Base-by-base conservation (phyloP, 2,113 vertebrate genomes). In the Muntiacus reevesi region DNA sequence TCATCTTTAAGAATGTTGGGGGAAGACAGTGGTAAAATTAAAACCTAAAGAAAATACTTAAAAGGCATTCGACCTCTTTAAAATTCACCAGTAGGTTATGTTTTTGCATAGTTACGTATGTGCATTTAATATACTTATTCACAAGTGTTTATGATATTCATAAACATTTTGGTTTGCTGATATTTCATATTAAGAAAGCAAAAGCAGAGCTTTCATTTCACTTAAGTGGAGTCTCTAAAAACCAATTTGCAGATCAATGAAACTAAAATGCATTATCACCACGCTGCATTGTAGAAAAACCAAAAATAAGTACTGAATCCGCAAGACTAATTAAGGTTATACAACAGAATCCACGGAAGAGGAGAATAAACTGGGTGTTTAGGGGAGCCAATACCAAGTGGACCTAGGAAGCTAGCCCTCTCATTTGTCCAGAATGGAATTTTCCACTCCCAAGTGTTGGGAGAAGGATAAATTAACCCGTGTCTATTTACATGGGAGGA, bases 11-110 rank as follows among this genome's bases (percentile, higher is more conserved):
- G 60, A 92, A 47, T n/a, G 33, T 28, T 78, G 81, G 30, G 11
- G 91, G 36, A 95, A 64, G 16, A 86, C 17, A 57, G 4, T 62
- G 47, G 6, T 59, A 94, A 55, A 89, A 89, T 52, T 85, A 86
- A 76, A 95, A 89, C 57, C 14, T 87, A 95, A 91, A 82, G 74
- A 97, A 96, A 96, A 95, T 50, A 86, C 96, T 88, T 93, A 91
- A 94, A 92, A 97, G 79, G 64, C 55, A 45, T 78, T 87, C n/a
- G 92, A 17, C 33, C 47, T 89, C n/a, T 47, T 91, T 57, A 59
- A 89, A 94, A 62, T 64, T 36, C 27, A 87, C 33, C 57, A 57
- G 30, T 23, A 50, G 47, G 54, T 43, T 95, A 55, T 71, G 50
- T 25, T 76, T 95, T 64, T 94, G 25, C 50, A 82, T 67, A 86